phyloP scores from a whole-genome alignment of 2,113 vertebrate genomes.

The Sardina pilchardus region DNA sequence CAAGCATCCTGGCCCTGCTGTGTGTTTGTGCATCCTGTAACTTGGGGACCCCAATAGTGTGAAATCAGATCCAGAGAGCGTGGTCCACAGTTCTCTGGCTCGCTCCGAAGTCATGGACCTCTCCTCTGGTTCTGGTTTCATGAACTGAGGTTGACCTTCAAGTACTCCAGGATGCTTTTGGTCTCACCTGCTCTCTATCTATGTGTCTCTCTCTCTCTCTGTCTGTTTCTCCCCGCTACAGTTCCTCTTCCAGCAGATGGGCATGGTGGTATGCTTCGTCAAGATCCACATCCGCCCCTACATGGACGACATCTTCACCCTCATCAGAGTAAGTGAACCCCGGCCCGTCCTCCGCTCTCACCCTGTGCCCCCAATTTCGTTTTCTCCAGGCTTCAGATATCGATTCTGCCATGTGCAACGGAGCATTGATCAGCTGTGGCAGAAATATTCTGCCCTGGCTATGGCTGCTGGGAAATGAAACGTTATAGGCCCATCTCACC shows the following conservation, averaged over 20 bases:
- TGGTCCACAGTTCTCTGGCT: background rate
- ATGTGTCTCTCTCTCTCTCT: background rate
- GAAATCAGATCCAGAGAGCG: conserved; percentile 21
- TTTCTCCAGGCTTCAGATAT: background rate
- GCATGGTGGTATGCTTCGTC: conserved; percentile 97
- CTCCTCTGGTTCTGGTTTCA: conserved; percentile 13
- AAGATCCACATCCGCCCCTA: conserved; percentile 98
- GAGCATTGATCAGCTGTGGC: background rate
- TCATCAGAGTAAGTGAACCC: conserved; percentile 88
- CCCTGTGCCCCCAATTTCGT: background rate
- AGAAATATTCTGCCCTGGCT: background rate
- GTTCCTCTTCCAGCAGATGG: conserved; percentile 97
- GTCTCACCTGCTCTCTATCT: conserved; percentile 18
- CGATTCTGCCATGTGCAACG: background rate
- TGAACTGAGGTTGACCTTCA: background rate
- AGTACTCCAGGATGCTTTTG: conserved; percentile 27
- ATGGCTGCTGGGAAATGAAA: background rate
- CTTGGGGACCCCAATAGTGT: background rate
- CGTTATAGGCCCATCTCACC: background rate
- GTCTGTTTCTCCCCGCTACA: conserved; percentile 55
- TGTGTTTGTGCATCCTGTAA: background rate
- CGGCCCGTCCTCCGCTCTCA: background rate
- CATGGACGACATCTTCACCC: conserved; percentile 98
- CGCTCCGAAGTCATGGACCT: background rate
- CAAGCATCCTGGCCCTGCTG: background rate